Evolutionary conservation across 2,797 vertebrate species (phyloP), one percentile per base, ranked within the genome.

Genomic region (Lophotriccus pileatus): DNA sequence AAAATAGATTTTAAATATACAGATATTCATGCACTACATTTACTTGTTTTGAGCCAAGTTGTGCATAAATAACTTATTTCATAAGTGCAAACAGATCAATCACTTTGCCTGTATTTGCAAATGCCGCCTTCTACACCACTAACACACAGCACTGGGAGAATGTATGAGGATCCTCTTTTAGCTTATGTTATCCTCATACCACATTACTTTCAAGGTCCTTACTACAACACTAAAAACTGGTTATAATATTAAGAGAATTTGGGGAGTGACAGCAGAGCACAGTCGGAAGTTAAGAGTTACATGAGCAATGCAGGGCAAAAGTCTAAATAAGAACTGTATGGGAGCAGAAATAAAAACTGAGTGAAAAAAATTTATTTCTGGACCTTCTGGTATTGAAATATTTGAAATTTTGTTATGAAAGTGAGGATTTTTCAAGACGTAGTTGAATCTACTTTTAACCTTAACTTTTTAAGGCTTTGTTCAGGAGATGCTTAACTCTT

Each of bases 41-140:
- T 90, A 86, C 82, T 86, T 87, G 30, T 92, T 95, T 91, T 1
- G 7, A 96, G 91, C 91, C 85, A 93, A 96, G 53, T 30, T 93
- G 44, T 63, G 43, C 37, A 79, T 90, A 93, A 97, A 94, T 92
- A 94, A 73, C 63, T 95, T 58, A 39, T 76, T 89, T 94, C 52
- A 6, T 88, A 68, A 36, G 73, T 90, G 70, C 87, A 96, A 96
- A 97, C 94, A 95, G 55, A 96, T 95, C 92, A 96, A 89, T 95
- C 94, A 95, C 25, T 84, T 78, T 78, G 74, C 37, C 70, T 95
- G 47, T 91, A 73, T 92, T 94, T 95, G 67, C 59, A 95, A 91
- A 91, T 89, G 62, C 50, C 73, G 81, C 92, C 44, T 94, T 92
- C 39, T 69, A 34, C 30, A 36, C 14, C 47, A 84, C 32, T 73